phyloP scores from a whole-genome alignment of 2,113 vertebrate species.

The Natator depressus region DNA sequence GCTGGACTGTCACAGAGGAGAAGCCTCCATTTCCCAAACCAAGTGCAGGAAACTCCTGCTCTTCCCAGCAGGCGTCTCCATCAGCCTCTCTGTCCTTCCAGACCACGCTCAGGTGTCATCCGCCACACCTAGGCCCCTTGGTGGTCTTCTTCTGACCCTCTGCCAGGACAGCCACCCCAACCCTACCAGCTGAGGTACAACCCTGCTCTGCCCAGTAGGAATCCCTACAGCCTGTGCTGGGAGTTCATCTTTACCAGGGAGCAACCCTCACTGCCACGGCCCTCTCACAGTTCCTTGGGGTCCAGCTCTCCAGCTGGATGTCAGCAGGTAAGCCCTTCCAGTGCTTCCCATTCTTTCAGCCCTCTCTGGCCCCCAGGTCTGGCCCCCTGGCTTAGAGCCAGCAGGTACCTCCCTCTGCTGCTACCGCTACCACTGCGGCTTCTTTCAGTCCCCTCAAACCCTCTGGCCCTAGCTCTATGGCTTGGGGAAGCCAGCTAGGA shows the following conservation, averaged over 20 bases:
- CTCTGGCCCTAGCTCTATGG: not conserved
- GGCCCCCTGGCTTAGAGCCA: not conserved
- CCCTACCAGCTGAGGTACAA: not conserved
- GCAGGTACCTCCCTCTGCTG: not conserved
- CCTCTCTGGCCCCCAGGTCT: not conserved
- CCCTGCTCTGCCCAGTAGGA: not conserved
- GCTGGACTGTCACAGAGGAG: not conserved
- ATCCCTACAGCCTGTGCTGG: not conserved
- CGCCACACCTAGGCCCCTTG: not conserved
- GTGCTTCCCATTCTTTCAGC: not conserved
- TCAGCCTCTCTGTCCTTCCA: not conserved
- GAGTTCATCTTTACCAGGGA: not conserved
- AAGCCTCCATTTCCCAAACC: not conserved
- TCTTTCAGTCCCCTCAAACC: not conserved
- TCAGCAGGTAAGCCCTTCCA: not conserved
- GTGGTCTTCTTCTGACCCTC: not conserved
- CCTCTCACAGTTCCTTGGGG: not conserved
- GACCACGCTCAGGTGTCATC: not conserved
- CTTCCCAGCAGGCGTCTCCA: not conserved
- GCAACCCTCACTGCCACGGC: not conserved
- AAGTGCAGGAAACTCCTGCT: not conserved
- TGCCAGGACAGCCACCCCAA: not conserved
- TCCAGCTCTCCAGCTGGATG: not conserved
- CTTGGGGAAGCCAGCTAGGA: not conserved
- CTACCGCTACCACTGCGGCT: not conserved